A percentile compares a stretch with the other conserved stretches of the same genome.
These are phyloP conservation scores for Pandemis heparana DNA, from an alignment of 2,888 invertebrate genomes.

Conservation along the genomic window DNA sequence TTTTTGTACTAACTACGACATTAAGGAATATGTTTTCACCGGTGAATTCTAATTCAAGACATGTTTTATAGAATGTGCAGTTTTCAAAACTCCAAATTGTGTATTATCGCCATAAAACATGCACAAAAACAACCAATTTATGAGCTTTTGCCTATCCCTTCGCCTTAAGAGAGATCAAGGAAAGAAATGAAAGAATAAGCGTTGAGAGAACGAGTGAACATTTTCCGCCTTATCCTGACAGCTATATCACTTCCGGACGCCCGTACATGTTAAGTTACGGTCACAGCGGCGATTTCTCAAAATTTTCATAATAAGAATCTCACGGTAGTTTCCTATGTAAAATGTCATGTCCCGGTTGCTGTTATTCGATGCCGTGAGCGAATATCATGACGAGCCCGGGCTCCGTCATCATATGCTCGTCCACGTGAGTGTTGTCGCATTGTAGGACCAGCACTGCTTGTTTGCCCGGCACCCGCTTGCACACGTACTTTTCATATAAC, in stretches of 20 bases:
- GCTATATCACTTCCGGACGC: too few relatives aligned
- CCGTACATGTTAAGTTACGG: too few relatives aligned
- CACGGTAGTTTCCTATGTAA: not conserved
- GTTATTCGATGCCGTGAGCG: conserved; percentile 96
- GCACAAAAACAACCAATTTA: too few relatives aligned
- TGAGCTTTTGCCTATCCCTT: too few relatives aligned
- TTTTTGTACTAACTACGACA: too few relatives aligned
- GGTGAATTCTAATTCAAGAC: too few relatives aligned
- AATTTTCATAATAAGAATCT: not conserved
- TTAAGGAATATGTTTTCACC: too few relatives aligned
- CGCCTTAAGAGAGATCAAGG: not conserved
- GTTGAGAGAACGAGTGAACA: not conserved
- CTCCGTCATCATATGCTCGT: conserved; percentile 97
- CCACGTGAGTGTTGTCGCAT: conserved; percentile 97
- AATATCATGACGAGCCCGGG: conserved; percentile 99
- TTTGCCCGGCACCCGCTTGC: conserved; percentile 97
- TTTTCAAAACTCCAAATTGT: too few relatives aligned
- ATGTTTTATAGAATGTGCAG: too few relatives aligned
- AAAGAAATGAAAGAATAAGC: not conserved
- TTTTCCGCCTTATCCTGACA: too few relatives aligned
- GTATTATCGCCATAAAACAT: too few relatives aligned
- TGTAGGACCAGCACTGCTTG: conserved; percentile 97
- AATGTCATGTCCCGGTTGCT: not conserved
- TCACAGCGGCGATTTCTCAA: too few relatives aligned
- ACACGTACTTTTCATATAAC: conserved; percentile 96